These are phyloP conservation scores for Nannoperca obscura DNA, from an alignment of 2,797 vertebrate species.

Conservation along the genomic window DNA sequence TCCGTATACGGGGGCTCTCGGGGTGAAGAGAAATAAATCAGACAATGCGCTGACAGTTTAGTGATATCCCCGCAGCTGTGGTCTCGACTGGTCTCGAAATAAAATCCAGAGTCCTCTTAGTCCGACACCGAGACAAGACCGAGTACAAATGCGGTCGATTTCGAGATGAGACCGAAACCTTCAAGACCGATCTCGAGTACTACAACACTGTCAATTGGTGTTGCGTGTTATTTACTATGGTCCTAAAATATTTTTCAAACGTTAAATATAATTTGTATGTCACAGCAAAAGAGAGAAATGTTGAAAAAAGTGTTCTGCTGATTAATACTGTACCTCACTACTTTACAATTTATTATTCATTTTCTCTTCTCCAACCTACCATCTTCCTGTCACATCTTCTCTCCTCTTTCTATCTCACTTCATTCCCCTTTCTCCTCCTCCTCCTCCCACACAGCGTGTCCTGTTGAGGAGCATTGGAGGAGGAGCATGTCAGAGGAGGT, in stretches of 20 bases:
- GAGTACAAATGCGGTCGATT: no score
- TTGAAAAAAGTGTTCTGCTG: slow-evolving; percentile 4
- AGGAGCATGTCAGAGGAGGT: slow-evolving; percentile 39
- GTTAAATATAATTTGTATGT: background rate
- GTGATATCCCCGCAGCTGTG: no score
- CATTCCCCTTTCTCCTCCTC: background rate
- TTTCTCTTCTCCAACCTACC: background rate
- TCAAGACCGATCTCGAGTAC: no score
- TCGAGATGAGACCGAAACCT: no score
- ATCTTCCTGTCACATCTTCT: background rate
- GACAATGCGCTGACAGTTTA: no score
- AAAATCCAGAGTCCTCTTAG: no score
- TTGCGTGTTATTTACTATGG: background rate
- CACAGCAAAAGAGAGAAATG: background rate
- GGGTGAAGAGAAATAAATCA: no score
- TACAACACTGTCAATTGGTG: no score
- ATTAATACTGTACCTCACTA: background rate
- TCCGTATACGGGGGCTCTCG: no score
- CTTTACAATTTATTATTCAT: background rate
- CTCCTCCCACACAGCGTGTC: slow-evolving; percentile 81
- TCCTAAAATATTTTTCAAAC: background rate
- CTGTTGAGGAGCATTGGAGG: slow-evolving; percentile 87
- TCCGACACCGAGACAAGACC: no score
- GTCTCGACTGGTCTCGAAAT: no score
- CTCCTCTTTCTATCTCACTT: background rate